These are phyloP conservation scores for Amblyornis subalaris DNA, from an alignment of 2,113 vertebrate genomes.

Conservation along the genomic window DNA sequence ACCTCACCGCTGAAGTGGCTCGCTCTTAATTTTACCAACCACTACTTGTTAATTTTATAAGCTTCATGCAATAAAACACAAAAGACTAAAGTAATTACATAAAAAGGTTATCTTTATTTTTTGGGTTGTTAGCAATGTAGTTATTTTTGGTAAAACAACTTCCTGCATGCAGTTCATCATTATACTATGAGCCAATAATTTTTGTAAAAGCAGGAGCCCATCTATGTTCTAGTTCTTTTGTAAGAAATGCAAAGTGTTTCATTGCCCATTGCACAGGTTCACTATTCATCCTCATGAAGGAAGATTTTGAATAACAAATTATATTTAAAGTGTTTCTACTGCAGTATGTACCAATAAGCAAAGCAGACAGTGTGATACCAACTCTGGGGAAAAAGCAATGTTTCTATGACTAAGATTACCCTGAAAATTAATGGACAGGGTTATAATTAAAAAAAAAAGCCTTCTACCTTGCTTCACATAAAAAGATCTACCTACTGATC, in stretches of 20 bases:
- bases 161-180: slow-evolving; percentile 83
- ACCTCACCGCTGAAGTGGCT: neutral
- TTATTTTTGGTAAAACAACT: slow-evolving; percentile 74
- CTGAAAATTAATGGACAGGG: slow-evolving; percentile 37
- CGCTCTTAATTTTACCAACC: neutral
- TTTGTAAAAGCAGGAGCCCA: slow-evolving; percentile 74
- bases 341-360: slow-evolving; percentile 55
- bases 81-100: slow-evolving; percentile 66
- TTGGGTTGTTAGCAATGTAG: slow-evolving; percentile 70
- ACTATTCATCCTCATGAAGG: slow-evolving; percentile 52
- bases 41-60: neutral
- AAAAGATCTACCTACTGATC: slow-evolving; percentile 18
- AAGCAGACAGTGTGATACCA: slow-evolving; percentile 65
- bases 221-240: slow-evolving; percentile 56
- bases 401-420: neutral
- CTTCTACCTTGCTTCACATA: neutral
- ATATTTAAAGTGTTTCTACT: slow-evolving; percentile 51
- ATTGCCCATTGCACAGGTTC: slow-evolving; percentile 53
- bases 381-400: slow-evolving; percentile 46
- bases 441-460: neutral
- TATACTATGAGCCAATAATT: slow-evolving; percentile 68
- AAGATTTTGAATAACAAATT: slow-evolving; percentile 30
- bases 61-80: slow-evolving; percentile 23
- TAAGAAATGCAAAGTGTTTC: slow-evolving; percentile 71
- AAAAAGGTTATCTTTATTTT: slow-evolving; percentile 87